Base-by-base conservation (phyloP, 2,113 vertebrate species). In the Stegastes partitus region DNA sequence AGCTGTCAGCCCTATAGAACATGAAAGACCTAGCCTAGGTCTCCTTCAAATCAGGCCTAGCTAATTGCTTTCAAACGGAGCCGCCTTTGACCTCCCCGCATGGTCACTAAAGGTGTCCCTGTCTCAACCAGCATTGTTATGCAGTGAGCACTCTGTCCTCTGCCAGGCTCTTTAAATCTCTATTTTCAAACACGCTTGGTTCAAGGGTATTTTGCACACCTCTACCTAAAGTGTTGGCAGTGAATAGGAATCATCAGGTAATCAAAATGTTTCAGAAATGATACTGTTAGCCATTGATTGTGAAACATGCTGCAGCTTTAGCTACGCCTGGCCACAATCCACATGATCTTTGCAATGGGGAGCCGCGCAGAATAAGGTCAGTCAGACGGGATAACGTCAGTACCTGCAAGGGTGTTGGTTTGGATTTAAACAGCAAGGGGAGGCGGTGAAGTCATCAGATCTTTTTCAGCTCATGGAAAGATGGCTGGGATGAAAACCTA, bases 21-120 rank as follows among this genome's bases (percentile, higher is more conserved):
- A 89, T 92, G 74, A 90, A 90, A 89, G 77, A 64, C 59, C 45
- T 49, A 9, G 55, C 58, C 72, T 39, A 34, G 79, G 45, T 67
- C 70, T 75, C 79, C 77, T 83, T 89, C 63, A 90, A 77, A 90
- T 85, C 79, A 79, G 64, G 18, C 70, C 75, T 14, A 31, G 86
- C 87, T 93, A 92, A 93, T 90, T 94, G 81, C 91, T 93, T 91
- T 93, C 78, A 90, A 92, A 88, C 68, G 1, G 79, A 68, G 85
- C 51, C 16, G 42, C 81, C 86, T 91, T 81, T 92, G 88, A 91
- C 91, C 90, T 79, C 88, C 63, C 73, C 44, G n/a, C 64, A 69
- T 81, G 86, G 76, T 84, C 84, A 82, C 74, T 61, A 81, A 90
- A 87, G 74, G 80, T 89, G 85, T 78, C 83, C 78, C 87, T n/a